phyloP scores from a whole-genome alignment of 1,140 invertebrate genomes.

The Apis laboriosa region DNA sequence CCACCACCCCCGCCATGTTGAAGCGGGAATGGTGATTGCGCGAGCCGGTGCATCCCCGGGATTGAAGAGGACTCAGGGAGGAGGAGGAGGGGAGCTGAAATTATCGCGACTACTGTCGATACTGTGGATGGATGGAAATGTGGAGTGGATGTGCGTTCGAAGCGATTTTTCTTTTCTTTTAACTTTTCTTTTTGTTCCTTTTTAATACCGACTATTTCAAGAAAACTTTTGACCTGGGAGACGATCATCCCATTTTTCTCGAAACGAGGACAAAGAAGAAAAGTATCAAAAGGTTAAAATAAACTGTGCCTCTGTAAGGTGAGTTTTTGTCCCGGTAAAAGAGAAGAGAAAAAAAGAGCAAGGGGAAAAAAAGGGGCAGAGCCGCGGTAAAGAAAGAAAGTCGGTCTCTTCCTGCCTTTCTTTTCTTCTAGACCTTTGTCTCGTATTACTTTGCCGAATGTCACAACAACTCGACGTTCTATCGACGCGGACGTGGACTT shows the following conservation, averaged over 20 bases:
- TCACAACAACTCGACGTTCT: background rate
- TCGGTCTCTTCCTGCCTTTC: conserved; percentile 24
- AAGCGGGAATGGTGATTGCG: conserved; percentile 10
- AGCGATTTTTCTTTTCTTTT: too few species aligned
- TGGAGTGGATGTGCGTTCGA: background rate
- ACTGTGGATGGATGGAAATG: background rate
- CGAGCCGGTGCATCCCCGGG: background rate
- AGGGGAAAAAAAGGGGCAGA: background rate
- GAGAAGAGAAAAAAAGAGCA: background rate
- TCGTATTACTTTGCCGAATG: background rate
- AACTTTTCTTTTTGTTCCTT: accelerated
- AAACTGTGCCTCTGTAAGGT: background rate
- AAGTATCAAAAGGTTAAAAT: background rate
- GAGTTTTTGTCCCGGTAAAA: background rate
- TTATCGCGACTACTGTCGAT: conserved; percentile 6
- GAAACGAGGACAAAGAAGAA: too few species aligned
- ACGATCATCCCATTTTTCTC: background rate
- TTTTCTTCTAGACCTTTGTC: background rate
- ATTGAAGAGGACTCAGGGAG: too few species aligned
- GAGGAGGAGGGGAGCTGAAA: background rate
- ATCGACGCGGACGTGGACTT: conserved; percentile 10
- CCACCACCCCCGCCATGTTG: background rate
- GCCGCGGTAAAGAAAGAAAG: background rate
- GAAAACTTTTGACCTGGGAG: too few species aligned
- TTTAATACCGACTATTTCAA: too few species aligned